A percentile compares a stretch with the other conserved stretches of the same genome.
Conservation (phyloP, 2,888 invertebrate species). For the Troides helena region DNA sequence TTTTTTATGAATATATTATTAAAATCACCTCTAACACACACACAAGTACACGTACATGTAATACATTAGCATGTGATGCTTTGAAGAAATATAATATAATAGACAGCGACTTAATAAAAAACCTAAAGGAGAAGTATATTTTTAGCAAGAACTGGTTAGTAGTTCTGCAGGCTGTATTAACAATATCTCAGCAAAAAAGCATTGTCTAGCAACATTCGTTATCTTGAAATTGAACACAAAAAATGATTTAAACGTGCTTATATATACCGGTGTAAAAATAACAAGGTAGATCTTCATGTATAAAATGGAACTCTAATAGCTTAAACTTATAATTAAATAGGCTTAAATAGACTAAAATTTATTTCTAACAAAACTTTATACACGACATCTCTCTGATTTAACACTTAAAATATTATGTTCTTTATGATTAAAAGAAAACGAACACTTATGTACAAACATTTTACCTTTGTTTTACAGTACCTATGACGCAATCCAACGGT, state of each 20-base stretch:
- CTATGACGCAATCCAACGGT: constrained; percentile 45
- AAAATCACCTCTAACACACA: too few relatives aligned
- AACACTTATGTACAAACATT: too few relatives aligned
- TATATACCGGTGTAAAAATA: neutral
- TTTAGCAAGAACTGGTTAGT: constrained; percentile 23
- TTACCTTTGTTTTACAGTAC: constrained; percentile 1
- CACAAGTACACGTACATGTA: neutral
- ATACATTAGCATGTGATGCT: neutral
- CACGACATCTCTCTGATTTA: too few relatives aligned
- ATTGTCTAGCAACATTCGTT: constrained; percentile 4
- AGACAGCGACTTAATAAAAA: neutral
- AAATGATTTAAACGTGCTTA: neutral
- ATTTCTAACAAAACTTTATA: too few relatives aligned
- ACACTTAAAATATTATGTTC: too few relatives aligned
- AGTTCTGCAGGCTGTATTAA: constrained; percentile 19
- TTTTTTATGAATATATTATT: too few relatives aligned
- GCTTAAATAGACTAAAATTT: too few relatives aligned
- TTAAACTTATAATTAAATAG: too few relatives aligned
- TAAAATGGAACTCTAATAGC: too few relatives aligned
- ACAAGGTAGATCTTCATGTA: neutral
- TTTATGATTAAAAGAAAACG: too few relatives aligned
- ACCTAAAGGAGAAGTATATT: constrained; percentile 9
- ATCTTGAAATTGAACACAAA: neutral
- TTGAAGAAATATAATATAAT: neutral
- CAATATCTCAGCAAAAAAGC: constrained; percentile 20